Evolutionary conservation across 2,797 vertebrate species (phyloP), one percentile per base, ranked within the genome.

Genomic region (Molossus alvarezi): DNA sequence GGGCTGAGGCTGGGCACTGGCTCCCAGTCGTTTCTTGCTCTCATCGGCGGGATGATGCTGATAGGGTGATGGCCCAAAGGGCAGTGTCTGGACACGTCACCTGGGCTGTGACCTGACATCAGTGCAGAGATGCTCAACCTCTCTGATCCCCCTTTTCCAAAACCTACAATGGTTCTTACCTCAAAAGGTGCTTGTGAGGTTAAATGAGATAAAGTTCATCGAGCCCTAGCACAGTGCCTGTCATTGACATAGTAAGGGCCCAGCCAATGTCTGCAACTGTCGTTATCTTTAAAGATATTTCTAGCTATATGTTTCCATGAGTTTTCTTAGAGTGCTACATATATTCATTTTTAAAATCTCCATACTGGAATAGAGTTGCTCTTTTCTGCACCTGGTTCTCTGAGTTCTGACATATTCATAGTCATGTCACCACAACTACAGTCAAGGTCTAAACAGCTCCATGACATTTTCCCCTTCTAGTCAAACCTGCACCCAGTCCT

Each of bases 291-390:
- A 82, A 60, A 29, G 17, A 73, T 25, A 87, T 84, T 87, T 73
- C 29, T 79, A 69, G 41, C 51, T 57, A 14, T 14, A 64, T 41
- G 5, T 64, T 84, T 91, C 65, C 76, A 7, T 91, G 29, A 0
- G 67, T 89, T 94, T 91, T 72, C 81, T 90, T 87, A 87, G 41
- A 76, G 58, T 77, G 41, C 14, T 72, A 53, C 41, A 23, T 76
- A 37, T 81, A 53, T 85, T 88, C 1, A 33, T 71, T 80, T 84
- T n/a, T 27, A 55, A 65, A 79, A 41, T 73, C 55, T 72, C 71
- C 6, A 5, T n/a, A 67, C 29, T 11, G 14, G 14, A 55, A n/a
- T 21, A 53, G 23, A 53, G 91, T 69, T 71, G 13, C 14, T 33
- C 4, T 77, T 72, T 75, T 71, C 88, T 45, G 15, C 58, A 18